Evolutionary conservation across 2,888 invertebrate species (phyloP).

Genomic region (Patella caerulea): DNA sequence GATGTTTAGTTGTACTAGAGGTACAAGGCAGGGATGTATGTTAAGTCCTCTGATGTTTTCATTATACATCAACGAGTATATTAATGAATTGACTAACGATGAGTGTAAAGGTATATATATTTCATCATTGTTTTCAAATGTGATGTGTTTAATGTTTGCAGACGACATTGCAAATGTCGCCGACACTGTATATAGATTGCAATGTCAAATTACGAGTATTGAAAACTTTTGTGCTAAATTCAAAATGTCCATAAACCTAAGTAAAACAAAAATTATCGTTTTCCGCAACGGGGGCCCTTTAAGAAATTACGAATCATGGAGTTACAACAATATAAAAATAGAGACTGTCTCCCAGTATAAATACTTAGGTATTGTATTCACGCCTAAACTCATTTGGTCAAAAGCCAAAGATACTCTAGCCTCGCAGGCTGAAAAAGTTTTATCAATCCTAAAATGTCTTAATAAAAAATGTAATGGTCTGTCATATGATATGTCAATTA

Average conservation of each 20-base stretch:
- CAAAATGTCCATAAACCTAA: slow-evolving; percentile 2
- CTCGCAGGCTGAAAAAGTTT: slow-evolving; percentile 19
- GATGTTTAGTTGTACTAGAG: not conserved
- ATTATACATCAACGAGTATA: not conserved
- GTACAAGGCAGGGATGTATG: slow-evolving; percentile 15
- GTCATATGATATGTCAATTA: not conserved
- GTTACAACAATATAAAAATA: not conserved
- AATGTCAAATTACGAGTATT: slow-evolving; percentile 23
- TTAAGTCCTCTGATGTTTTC: not conserved
- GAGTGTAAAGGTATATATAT: too few relatives aligned
- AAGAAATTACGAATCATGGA: slow-evolving; percentile 2
- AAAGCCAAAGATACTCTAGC: not conserved
- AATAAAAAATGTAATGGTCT: not conserved
- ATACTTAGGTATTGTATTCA: slow-evolving; percentile 16
- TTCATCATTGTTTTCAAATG: too few relatives aligned
- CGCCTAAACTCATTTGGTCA: slow-evolving; percentile 17
- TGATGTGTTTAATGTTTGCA: too few relatives aligned
- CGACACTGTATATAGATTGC: slow-evolving; percentile 12
- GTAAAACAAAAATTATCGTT: slow-evolving; percentile 7
- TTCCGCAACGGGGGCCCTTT: not conserved
- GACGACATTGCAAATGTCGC: slow-evolving; percentile 22
- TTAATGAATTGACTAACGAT: too few relatives aligned
- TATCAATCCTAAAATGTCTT: not conserved
- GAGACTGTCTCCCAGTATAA: not conserved
- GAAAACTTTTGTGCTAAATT: slow-evolving; percentile 11